Evolutionary conservation across 2,797 vertebrate species (phyloP), one percentile per base, ranked within the genome.

Genomic region (Geotrypetes seraphini): DNA sequence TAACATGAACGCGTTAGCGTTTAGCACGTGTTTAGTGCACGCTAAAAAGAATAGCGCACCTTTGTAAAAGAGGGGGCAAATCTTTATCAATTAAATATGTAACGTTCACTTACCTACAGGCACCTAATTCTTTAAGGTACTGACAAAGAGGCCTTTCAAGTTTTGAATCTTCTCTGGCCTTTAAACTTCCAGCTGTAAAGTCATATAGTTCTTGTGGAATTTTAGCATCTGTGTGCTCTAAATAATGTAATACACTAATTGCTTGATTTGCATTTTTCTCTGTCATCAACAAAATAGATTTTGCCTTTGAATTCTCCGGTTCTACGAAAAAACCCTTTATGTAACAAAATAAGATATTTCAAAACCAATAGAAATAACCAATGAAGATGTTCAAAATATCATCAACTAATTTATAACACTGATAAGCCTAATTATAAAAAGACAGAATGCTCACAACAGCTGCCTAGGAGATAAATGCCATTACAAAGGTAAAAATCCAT

Each of bases 211-310:
- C 65, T 1, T 47, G 16, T 0, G 82, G 79, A 27, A 86, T 63
- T 52, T 53, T 52, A 38, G 71, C 69, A 33, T 55, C 63, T 8
- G 75, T 53, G 2, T 4, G 65, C 22, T 79, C 54, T 43, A 84
- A 41, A 36, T 66, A 82, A 5, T 1, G 34, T 12, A 84, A 22
- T 25, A 84, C 22, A 10, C 40, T 51, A 3, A 33, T 39, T 0
- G 44, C 42, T 1, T 49, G 47, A 36, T 36, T 33, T 0, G 16
- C 31, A 7, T 31, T 57, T 16, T 23, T 43, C 40, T 81, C 76
- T 3, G 81, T 70, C 42, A 86, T 42, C 14, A 86, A 24, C 28
- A 82, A 16, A 7, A 85, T 24, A 18, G 83, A 86, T 24, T 50
- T 73, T 31, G 73, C 41, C 25, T 51, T 73, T 3, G 2, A 15